A percentile compares a stretch with the other conserved stretches of the same genome.
Conservation (phyloP, 2,113 vertebrate species). For the Muntiacus reevesi region DNA sequence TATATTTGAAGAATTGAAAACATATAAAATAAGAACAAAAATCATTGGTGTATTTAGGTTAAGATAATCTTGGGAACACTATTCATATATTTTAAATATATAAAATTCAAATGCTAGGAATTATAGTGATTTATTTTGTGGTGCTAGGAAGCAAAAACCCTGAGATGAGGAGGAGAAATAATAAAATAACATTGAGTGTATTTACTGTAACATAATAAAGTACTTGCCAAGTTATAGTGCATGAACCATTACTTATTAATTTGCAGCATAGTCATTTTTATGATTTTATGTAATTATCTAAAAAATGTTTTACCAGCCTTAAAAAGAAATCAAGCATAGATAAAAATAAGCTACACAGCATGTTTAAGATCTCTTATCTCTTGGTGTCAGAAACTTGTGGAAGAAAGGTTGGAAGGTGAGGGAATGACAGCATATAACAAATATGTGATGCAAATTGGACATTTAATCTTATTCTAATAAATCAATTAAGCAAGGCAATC, state of each 20-base stretch:
- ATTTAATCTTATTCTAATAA: background rate
- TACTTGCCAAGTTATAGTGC: background rate
- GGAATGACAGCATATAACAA: background rate
- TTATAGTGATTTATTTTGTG: background rate
- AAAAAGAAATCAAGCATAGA: background rate
- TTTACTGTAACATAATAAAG: background rate
- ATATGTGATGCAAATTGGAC: background rate
- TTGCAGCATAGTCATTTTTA: background rate
- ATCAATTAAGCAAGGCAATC: background rate
- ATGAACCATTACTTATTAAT: background rate
- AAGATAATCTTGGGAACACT: background rate
- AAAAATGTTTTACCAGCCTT: slow-evolving; percentile 22
- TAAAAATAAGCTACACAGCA: background rate
- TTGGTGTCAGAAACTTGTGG: background rate
- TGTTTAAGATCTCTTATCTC: background rate
- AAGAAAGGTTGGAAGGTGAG: background rate
- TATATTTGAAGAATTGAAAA: background rate
- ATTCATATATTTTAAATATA: background rate
- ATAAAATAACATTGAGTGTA: background rate
- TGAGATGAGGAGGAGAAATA: too few species aligned
- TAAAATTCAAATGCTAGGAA: background rate
- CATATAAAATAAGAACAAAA: background rate
- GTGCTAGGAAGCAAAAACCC: background rate
- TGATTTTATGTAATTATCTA: slow-evolving; percentile 31
- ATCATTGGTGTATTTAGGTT: background rate